Evolutionary conservation across 2,888 invertebrate genomes (phyloP).

Genomic region (Oxycera nigricornis): DNA sequence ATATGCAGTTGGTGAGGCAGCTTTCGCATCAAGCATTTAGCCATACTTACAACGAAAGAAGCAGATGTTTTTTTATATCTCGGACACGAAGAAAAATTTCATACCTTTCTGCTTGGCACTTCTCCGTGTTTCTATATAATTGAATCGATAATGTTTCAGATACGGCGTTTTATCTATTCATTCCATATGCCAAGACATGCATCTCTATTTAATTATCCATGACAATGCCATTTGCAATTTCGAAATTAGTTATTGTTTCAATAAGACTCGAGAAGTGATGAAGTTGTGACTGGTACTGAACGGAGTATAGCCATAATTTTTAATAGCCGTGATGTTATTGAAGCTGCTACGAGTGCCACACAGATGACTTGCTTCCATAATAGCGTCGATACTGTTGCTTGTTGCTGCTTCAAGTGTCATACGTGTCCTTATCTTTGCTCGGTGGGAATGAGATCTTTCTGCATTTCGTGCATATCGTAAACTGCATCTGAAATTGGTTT

Average conservation of each 20-base stretch:
- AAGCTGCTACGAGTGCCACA: background rate
- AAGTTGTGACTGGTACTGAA: background rate
- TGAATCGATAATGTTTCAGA: too few relatives aligned
- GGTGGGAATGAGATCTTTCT: background rate
- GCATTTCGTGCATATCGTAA: background rate
- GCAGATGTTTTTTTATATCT: too few relatives aligned
- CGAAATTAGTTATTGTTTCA: background rate
- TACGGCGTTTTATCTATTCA: too few relatives aligned
- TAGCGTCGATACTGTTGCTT: background rate
- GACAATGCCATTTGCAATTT: background rate
- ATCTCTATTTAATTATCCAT: background rate
- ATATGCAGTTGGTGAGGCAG: too few relatives aligned
- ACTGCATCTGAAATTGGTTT: background rate
- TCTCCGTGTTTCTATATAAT: too few relatives aligned
- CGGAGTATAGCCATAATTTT: background rate
- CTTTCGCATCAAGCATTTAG: too few relatives aligned
- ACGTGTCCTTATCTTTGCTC: background rate
- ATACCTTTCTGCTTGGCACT: too few relatives aligned
- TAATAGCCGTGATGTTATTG: constrained; percentile 8
- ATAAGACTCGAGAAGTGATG: background rate
- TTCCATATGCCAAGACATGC: too few relatives aligned
- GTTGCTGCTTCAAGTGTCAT: background rate
- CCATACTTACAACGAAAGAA: too few relatives aligned
- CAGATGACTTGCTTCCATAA: background rate
- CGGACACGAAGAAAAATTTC: too few relatives aligned